Base-by-base conservation (phyloP, 30 jellyfish, hydroid and myxozoan genomes). In the Euphysa ruthae region DNA sequence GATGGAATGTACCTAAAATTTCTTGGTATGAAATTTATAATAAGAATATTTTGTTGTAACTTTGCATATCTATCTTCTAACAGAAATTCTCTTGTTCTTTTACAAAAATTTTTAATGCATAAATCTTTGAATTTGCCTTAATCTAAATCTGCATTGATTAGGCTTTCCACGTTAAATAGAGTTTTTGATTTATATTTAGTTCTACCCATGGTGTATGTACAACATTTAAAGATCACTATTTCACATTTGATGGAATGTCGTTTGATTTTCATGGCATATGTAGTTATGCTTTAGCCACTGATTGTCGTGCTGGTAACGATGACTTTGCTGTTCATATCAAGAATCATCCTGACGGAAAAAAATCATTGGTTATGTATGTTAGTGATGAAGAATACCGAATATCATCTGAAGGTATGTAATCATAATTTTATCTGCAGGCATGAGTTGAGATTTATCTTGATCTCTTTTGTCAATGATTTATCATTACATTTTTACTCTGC, bases 151-250 rank as follows among this genome's bases (percentile, higher is more conserved):
- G n/a, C n/a, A n/a, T n/a, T n/a, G n/a, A n/a, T n/a, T n/a, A n/a
- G n/a, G 70, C 68, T 90, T 29, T 81, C 98, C 27, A 90, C 98
- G 15, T 52, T 90, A 58, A 82, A 93, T 43, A 69, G 76, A 69
- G 81, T 95, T 16, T 62, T 90, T 15, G 98, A 81, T 21, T 95
- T 81, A 66, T 90, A 62, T 46, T 46, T 46, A 46, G 60, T 10
- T 46, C 4, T 46, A 29, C 6, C 60, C 23, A 4, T 46, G 77
- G 63, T 7, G 4, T 68, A 1, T 68, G 80, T 30, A 43, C 80
- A 3, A 27, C 52, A 68, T 68, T 72, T 72, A 25, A 44, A 22
- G 52, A 27, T 16, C 80, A 43, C 16, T 68, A 68, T 43, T 32
- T 30, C 15, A 68, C 80, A 14, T 68, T 68, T 43, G 80, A 68